phyloP scores from a whole-genome alignment of 2,113 vertebrate genomes.

The Phasianus colchicus region DNA sequence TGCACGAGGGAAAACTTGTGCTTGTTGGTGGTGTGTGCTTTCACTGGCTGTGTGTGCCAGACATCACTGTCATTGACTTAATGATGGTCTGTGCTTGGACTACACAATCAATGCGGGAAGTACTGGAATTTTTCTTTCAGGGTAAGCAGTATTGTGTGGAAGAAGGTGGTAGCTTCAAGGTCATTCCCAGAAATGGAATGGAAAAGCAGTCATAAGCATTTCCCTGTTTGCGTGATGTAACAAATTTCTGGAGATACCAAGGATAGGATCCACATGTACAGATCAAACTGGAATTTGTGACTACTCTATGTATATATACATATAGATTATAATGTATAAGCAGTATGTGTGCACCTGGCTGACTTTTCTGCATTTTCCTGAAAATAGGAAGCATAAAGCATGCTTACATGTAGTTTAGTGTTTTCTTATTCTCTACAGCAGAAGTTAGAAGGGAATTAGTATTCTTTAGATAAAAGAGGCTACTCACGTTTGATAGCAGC shows the following conservation, averaged over 20 bases:
- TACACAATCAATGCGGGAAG: slow-evolving; percentile 83
- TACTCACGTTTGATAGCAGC: too few species aligned
- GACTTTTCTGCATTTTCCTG: too few species aligned
- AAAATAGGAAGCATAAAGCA: too few species aligned
- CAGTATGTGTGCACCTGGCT: too few species aligned
- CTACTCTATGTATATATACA: too few species aligned
- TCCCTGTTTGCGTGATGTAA: background rate
- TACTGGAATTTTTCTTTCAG: background rate
- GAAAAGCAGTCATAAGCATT: background rate
- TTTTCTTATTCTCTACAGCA: too few species aligned
- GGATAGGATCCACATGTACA: background rate
- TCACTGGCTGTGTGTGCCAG: slow-evolving; percentile 80
- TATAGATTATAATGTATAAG: too few species aligned
- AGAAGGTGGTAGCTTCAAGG: background rate
- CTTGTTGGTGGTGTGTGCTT: slow-evolving; percentile 92
- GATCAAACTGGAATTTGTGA: background rate
- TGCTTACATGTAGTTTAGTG: too few species aligned
- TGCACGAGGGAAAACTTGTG: slow-evolving; percentile 81
- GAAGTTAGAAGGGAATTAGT: too few species aligned
- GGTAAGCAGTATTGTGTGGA: background rate
- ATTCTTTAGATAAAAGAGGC: too few species aligned
- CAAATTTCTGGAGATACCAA: background rate
- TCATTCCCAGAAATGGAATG: background rate
- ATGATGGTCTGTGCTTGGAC: slow-evolving; percentile 78
- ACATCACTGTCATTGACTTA: slow-evolving; percentile 84